phyloP scores from a whole-genome alignment of 2,797 vertebrate genomes.

The Pangasius krempfi region DNA sequence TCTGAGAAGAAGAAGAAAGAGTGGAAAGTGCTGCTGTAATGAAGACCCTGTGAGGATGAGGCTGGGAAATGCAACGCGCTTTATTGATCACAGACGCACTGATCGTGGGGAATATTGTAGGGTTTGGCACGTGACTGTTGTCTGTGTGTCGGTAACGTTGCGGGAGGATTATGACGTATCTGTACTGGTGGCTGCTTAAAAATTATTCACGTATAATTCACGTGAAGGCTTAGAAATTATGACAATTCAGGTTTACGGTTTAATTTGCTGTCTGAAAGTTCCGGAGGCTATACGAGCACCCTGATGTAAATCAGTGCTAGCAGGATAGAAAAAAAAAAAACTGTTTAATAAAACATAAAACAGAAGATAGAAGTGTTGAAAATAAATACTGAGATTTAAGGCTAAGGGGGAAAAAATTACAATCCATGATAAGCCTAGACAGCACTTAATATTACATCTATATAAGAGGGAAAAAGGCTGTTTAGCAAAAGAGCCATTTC shows the following conservation, averaged over 20 bases:
- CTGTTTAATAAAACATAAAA: background rate
- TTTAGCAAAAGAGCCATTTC: conserved; percentile 42
- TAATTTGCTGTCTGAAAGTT: background rate
- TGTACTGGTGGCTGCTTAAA: background rate
- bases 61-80: background rate
- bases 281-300: background rate
- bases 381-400: background rate
- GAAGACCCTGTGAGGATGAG: conserved; percentile 6
- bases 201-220: background rate
- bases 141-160: background rate
- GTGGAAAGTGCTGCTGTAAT: conserved; percentile 38
- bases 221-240: background rate
- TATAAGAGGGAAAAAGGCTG: conserved; percentile 13
- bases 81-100: conserved; percentile 19
- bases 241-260: background rate
- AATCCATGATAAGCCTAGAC: conserved; percentile 3
- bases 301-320: background rate
- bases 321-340: too few species aligned
- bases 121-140: background rate
- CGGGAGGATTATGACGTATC: background rate
- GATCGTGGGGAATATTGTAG: background rate
- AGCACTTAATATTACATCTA: conserved; percentile 22
- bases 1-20: conserved; percentile 4
- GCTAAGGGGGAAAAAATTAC: background rate
- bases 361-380: background rate